Conservation (phyloP, 2,113 vertebrate genomes). For the Cyanoderma ruficeps region DNA sequence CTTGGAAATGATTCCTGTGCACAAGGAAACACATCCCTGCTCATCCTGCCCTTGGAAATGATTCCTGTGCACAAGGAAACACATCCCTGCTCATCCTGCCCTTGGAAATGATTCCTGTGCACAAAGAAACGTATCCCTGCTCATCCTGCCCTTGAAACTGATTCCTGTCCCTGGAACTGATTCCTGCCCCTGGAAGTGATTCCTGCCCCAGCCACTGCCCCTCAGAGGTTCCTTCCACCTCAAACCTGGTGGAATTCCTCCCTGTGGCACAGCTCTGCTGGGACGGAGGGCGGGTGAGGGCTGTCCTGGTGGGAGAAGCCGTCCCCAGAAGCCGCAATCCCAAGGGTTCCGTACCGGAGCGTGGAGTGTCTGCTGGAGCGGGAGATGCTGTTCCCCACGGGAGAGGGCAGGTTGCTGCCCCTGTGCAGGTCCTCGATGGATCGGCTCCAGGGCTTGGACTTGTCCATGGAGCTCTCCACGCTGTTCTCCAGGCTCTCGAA, state of each 20-base stretch:
- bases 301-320: fast-evolving
- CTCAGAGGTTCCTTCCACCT: background rate
- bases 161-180: too few relatives aligned
- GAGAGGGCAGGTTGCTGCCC: constrained; percentile 85
- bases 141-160: too few relatives aligned
- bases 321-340: too few relatives aligned
- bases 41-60: too few relatives aligned
- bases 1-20: too few relatives aligned
- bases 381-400: constrained; percentile 83
- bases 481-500: constrained; percentile 90
- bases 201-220: background rate
- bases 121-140: too few relatives aligned
- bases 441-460: constrained; percentile 91
- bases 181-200: too few relatives aligned
- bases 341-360: constrained; percentile 67
- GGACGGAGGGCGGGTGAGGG: background rate
- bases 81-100: too few relatives aligned
- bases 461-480: constrained; percentile 85
- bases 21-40: too few relatives aligned
- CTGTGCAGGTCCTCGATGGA: constrained; percentile 96
- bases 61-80: too few relatives aligned
- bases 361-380: constrained; percentile 88
- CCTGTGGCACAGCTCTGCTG: fast-evolving
- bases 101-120: background rate
- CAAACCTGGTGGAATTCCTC: fast-evolving